Base-by-base conservation (phyloP, 2,888 invertebrate genomes). In the Adineta ricciae region DNA sequence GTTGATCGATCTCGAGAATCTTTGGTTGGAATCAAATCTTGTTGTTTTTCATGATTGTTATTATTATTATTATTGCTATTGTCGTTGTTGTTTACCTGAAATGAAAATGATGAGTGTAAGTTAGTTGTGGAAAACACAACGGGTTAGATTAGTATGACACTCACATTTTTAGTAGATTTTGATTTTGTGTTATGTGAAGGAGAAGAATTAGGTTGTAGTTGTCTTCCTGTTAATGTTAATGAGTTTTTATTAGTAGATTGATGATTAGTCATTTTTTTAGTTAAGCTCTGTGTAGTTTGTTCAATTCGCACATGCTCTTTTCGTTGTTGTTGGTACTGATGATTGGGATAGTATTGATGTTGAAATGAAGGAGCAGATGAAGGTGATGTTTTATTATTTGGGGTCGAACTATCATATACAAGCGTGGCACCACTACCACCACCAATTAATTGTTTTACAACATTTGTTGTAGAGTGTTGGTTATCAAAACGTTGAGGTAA, bases 381-480 rank as follows among this genome's bases (percentile, higher is more conserved):
- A 64, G 14, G 27, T 9, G 27, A 5, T 56, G 27, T 32, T 32
- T 41, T 78, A n/a, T 9, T 64, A 41, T 78, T 19, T n/a, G 24
- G 78, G 8, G 21, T 78, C 2, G n/a, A n/a, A 41, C 78, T 78
- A 3, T 78, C 78, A 78, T 78, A 78, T 11, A 78, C 78, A 78
- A 78, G 41, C 3, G 78, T 78, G 11, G 78, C 78, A 78, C 41
- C 78, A 78, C 78, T 41, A 78, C 41, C 38, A 78, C 78, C 78
- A 78, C 41, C 38, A 24, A 38, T 41, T n/a, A 41, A 5, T 24
- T 78, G 41, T 78, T 78, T 41, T 9, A 78, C 78, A 41, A 41
- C 78, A 1, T 38, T 24, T 41, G 38, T 78, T 78, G 78, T 78
- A 41, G 78, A 38, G n/a, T 21, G 78, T 78, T 36, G 36, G 9